Evolutionary conservation across 2,113 vertebrate genomes (phyloP).

Genomic region (Puffinus mauretanicus): DNA sequence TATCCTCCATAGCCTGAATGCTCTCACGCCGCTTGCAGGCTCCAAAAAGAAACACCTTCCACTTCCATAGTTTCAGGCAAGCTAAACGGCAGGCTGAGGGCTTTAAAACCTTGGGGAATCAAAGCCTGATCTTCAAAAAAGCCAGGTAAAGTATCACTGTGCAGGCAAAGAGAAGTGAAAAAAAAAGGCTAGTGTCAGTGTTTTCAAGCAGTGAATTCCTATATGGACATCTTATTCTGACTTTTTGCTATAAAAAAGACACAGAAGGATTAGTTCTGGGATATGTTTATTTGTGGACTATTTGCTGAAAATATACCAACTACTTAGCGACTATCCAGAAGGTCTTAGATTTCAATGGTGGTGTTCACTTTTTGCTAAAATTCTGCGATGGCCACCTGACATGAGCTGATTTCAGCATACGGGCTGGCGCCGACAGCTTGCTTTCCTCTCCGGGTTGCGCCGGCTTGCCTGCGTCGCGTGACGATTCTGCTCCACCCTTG

Average conservation of each 20-base stretch:
- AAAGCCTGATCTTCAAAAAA: not conserved
- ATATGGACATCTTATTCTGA: not conserved
- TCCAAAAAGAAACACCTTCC: not conserved
- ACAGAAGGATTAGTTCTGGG: not conserved
- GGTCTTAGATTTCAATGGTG: not conserved
- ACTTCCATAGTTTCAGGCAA: not conserved
- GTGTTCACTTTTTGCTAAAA: not conserved
- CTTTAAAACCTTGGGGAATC: not conserved
- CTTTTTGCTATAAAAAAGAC: not conserved
- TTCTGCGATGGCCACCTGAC: not conserved
- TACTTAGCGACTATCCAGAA: not conserved
- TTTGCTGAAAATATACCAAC: not conserved
- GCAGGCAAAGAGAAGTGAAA: not conserved
- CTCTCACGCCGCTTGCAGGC: not conserved
- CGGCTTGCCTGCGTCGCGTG: not conserved
- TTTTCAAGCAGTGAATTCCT: not conserved
- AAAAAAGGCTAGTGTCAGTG: not conserved
- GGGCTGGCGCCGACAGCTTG: rapidly evolving
- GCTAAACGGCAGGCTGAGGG: not conserved
- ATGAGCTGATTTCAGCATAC: not conserved
- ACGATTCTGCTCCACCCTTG: not conserved
- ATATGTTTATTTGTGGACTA: not conserved
- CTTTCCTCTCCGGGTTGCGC: not conserved
- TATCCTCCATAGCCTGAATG: not conserved
- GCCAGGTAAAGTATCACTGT: not conserved